These are phyloP conservation scores for Drosophila pruinosa DNA, from an alignment of 1,140 invertebrate genomes.

Conservation along the genomic window DNA sequence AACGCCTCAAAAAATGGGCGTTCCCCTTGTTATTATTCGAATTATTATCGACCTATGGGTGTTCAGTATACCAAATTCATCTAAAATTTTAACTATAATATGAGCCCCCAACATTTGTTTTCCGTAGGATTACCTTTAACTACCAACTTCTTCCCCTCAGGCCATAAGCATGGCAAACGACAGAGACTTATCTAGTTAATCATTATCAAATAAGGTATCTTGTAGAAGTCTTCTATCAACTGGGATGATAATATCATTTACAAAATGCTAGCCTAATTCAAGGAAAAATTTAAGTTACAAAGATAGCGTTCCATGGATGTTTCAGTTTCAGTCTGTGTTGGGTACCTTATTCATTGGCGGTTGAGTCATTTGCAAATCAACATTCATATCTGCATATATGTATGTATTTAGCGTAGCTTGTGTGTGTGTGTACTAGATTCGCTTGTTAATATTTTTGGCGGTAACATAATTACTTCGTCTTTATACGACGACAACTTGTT, in stretches of 20 bases:
- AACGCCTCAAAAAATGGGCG: too few relatives aligned
- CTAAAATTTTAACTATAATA: too few relatives aligned
- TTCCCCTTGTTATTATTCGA: too few relatives aligned
- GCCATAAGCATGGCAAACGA: neutral
- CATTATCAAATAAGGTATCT: slow-evolving; percentile 41
- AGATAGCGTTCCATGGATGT: neutral
- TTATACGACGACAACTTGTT: slow-evolving; percentile 26
- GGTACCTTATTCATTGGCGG: too few relatives aligned
- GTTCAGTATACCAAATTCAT: too few relatives aligned
- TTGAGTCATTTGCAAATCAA: neutral
- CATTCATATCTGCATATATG: neutral
- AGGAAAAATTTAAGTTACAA: too few relatives aligned
- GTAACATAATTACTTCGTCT: slow-evolving; percentile 53
- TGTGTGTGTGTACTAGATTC: neutral
- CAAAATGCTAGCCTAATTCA: too few relatives aligned
- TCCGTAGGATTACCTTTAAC: too few relatives aligned
- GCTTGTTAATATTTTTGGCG: slow-evolving; percentile 57
- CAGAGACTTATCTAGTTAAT: slow-evolving; percentile 19
- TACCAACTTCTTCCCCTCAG: neutral
- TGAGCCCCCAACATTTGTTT: too few relatives aligned
- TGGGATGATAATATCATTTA: too few relatives aligned
- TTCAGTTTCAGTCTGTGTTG: neutral
- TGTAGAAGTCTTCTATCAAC: slow-evolving; percentile 10
- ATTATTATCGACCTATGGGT: too few relatives aligned
- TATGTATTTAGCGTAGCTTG: too few relatives aligned